These are phyloP conservation scores for Microcebus jonahi DNA, from an alignment of 2,113 vertebrate genomes.

Conservation along the genomic window DNA sequence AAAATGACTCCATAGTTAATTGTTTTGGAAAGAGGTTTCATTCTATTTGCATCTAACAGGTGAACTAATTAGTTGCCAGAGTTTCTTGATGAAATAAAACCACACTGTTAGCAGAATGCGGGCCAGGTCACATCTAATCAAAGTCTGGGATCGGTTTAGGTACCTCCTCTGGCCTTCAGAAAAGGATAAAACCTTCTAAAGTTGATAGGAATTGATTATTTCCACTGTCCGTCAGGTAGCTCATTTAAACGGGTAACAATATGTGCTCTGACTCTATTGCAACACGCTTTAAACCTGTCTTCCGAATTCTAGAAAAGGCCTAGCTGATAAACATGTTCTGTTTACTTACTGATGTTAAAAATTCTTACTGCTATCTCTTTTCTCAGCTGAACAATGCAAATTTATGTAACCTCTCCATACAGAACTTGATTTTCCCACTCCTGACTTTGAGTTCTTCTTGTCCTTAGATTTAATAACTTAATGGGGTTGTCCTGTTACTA, in stretches of 20 bases:
- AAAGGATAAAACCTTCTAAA: neutral
- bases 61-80: neutral
- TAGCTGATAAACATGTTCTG: neutral
- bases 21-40: neutral
- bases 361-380: neutral
- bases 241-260: neutral
- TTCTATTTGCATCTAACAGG: slow-evolving; percentile 21
- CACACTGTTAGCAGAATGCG: neutral
- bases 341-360: neutral
- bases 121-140: neutral
- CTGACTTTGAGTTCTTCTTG: neutral
- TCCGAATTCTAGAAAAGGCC: neutral
- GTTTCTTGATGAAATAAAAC: neutral
- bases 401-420: neutral
- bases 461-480: neutral
- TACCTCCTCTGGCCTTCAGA: neutral
- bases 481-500: neutral
- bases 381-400: neutral
- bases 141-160: neutral
- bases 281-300: neutral
- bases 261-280: neutral
- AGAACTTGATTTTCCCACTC: neutral
- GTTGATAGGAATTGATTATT: neutral
- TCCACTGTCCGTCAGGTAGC: neutral
- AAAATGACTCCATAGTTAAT: neutral